Conservation (phyloP, 2,113 vertebrate species). For the Labeo rohita region DNA sequence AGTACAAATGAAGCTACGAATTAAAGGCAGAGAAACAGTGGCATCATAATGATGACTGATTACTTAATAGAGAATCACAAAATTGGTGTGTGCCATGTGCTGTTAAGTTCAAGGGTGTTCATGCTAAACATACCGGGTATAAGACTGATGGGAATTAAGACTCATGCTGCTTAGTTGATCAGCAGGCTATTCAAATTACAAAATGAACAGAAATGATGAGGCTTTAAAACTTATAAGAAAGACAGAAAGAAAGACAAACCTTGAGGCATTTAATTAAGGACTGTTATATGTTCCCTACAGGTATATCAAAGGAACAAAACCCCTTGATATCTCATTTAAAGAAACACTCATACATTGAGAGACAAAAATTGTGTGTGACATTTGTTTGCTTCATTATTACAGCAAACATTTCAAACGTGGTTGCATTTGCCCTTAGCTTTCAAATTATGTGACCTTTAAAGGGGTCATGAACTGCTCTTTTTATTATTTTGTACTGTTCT, state of each 20-base stretch:
- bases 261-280: background rate
- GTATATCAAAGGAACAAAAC: background rate
- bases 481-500: no score
- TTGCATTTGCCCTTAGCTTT: conserved; percentile 14
- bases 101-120: background rate
- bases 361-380: conserved; percentile 18
- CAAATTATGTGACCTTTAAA: background rate
- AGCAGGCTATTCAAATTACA: background rate
- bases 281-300: background rate
- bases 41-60: conserved; percentile 6
- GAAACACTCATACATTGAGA: background rate
- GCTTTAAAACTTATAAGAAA: background rate
- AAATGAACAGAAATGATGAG: background rate
- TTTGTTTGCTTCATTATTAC: conserved; percentile 17
- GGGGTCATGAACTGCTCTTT: no score
- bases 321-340: background rate
- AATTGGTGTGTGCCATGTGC: conserved; percentile 18
- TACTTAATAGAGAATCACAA: background rate
- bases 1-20: conserved; percentile 7
- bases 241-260: background rate
- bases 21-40: conserved; percentile 2
- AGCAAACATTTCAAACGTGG: conserved; percentile 20
- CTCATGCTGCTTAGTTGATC: background rate
- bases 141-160: background rate
- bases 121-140: background rate